Evolutionary conservation across 2,888 invertebrate genomes (phyloP).

Genomic region (Hofmannophila pseudospretella): DNA sequence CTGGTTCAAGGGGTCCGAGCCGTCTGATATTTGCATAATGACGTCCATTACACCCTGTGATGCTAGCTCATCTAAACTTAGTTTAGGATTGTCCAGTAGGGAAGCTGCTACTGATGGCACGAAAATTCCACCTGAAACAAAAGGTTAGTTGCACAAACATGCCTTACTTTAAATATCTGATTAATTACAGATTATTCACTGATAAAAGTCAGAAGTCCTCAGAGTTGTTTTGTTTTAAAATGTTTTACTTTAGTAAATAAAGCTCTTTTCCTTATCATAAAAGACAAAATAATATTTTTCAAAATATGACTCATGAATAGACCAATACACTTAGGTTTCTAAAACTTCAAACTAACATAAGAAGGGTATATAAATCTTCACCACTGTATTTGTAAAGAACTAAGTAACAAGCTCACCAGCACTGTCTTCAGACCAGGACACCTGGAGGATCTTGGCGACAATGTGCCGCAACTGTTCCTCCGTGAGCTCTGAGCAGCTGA

Average conservation of each 20-base stretch:
- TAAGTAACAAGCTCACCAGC: too few species aligned
- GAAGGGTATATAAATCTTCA: too few species aligned
- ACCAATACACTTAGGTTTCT: constrained; percentile 2
- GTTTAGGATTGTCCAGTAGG: constrained; percentile 71
- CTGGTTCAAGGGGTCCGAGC: constrained; percentile 77
- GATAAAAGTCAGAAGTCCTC: too few species aligned
- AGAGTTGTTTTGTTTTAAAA: too few species aligned
- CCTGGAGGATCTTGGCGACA: constrained; percentile 83
- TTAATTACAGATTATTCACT: too few species aligned
- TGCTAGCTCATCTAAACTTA: constrained; percentile 75
- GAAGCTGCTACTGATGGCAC: constrained; percentile 77
- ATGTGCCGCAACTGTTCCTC: constrained; percentile 81
- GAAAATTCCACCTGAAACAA: constrained; percentile 68
- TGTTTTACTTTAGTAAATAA: too few species aligned
- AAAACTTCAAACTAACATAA: not conserved
- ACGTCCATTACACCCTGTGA: constrained; percentile 83
- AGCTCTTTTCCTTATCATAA: too few species aligned
- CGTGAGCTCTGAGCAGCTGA: constrained; percentile 78
- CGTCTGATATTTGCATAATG: constrained; percentile 75
- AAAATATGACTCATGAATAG: not conserved
- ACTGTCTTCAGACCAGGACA: constrained; percentile 82
- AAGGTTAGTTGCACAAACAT: not conserved
- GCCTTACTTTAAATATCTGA: too few species aligned
- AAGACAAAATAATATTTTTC: too few species aligned
- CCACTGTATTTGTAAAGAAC: too few species aligned